Conservation (phyloP, 2,113 vertebrate genomes). For the Reinhardtius hippoglossoides region DNA sequence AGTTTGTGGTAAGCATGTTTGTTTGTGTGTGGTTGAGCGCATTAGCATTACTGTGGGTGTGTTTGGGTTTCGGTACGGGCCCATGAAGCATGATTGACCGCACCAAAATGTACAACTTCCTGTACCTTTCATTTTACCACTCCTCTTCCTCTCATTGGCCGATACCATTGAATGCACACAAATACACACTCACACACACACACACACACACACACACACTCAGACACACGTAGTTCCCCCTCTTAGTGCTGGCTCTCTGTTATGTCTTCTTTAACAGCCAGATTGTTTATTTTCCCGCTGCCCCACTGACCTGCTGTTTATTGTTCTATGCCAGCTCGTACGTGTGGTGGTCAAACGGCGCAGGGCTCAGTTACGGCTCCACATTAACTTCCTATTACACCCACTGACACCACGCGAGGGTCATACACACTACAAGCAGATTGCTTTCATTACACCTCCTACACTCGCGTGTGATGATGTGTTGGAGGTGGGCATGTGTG, state of each 20-base stretch:
- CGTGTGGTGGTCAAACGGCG: conserved; percentile 43
- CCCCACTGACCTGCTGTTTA: conserved; percentile 61
- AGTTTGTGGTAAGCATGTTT: conserved; percentile 90
- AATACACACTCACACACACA: conserved; percentile 6
- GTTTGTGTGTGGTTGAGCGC: conserved; percentile 33
- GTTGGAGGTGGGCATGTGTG: conserved; percentile 10
- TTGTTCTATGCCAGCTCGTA: conserved; percentile 64
- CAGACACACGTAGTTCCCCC: not conserved
- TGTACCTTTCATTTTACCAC: conserved; percentile 70
- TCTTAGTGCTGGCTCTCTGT: conserved; percentile 36
- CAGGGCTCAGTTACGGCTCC: conserved; percentile 57
- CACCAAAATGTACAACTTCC: conserved; percentile 85
- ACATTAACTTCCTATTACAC: conserved; percentile 50
- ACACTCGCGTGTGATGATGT: conserved; percentile 21
- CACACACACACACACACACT: conserved; percentile 15
- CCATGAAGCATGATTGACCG: conserved; percentile 40
- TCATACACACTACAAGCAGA: conserved; percentile 48
- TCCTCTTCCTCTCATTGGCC: conserved; percentile 26
- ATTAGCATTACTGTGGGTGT: conserved; percentile 17
- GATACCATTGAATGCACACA: not conserved
- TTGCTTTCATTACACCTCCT: conserved; percentile 47
- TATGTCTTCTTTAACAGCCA: conserved; percentile 67
- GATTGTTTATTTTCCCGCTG: conserved; percentile 68
- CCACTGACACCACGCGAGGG: conserved; percentile 52
- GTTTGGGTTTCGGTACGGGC: not conserved